A percentile compares a stretch with the other conserved stretches of the same genome.
Evolutionary conservation across 2,797 vertebrate species (phyloP).

Genomic region (Lindbergichthys nudifrons): DNA sequence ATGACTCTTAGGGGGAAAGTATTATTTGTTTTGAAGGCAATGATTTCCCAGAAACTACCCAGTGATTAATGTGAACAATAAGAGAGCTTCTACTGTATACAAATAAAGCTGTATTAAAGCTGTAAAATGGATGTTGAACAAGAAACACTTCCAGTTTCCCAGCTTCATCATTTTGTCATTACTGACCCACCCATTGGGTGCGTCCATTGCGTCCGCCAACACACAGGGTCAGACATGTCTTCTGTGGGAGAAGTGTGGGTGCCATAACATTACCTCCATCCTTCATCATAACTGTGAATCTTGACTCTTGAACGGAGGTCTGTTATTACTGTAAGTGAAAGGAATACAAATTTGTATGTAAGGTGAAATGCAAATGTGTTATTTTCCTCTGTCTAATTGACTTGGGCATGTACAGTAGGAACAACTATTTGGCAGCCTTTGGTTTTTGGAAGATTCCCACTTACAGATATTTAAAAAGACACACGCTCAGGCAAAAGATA

Average conservation of each 20-base stretch:
- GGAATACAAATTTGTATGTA: background rate
- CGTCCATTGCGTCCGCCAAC: slow-evolving; percentile 16
- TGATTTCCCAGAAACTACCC: slow-evolving; percentile 10
- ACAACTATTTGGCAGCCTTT: slow-evolving; percentile 35
- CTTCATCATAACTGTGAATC: background rate
- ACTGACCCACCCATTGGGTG: slow-evolving; percentile 26
- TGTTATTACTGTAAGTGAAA: background rate
- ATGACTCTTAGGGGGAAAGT: slow-evolving; percentile 22
- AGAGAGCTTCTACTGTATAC: background rate
- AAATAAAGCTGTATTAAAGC: background rate
- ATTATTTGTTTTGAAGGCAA: slow-evolving; percentile 4
- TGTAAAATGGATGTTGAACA: slow-evolving; percentile 8
- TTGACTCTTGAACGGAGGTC: background rate
- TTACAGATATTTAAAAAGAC: background rate
- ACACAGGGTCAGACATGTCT: slow-evolving; percentile 22
- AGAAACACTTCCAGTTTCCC: slow-evolving; percentile 12
- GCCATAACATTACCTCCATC: slow-evolving; percentile 8
- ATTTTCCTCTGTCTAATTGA: slow-evolving; percentile 8
- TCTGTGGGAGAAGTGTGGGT: slow-evolving; percentile 21
- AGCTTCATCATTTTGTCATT: slow-evolving; percentile 34
- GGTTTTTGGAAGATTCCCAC: slow-evolving; percentile 10
- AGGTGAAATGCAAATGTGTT: background rate
- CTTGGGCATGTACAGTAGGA: slow-evolving; percentile 37
- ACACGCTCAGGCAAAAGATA: background rate
- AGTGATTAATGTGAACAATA: background rate